These are phyloP conservation scores for Varanus salvator DNA, from an alignment of 2,113 vertebrate genomes.

Conservation along the genomic window DNA sequence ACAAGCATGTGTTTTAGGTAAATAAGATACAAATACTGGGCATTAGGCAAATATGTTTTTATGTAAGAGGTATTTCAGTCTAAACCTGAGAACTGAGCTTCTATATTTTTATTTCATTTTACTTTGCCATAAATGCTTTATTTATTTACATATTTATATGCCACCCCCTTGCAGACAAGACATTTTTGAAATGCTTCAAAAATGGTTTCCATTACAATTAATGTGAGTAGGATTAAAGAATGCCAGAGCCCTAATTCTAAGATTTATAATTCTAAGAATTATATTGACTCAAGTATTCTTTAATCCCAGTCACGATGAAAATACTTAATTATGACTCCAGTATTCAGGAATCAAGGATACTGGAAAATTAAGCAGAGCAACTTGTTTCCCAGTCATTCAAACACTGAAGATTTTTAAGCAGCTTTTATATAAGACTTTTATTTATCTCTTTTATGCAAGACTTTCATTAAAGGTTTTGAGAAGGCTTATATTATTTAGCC, in stretches of 20 bases:
- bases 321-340: background rate
- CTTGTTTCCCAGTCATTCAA: background rate
- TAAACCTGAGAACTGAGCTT: background rate
- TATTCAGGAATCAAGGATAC: too few species aligned
- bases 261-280: too few species aligned
- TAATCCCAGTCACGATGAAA: background rate
- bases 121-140: too few species aligned
- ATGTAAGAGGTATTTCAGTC: background rate
- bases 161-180: too few species aligned
- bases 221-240: too few species aligned
- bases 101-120: background rate
- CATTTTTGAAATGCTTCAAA: too few species aligned
- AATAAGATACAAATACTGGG: background rate
- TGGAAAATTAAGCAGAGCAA: background rate
- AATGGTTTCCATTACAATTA: background rate
- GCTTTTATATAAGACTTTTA: background rate
- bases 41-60: background rate
- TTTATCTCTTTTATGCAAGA: background rate
- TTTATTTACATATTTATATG: too few species aligned
- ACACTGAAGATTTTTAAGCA: background rate
- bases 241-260: too few species aligned
- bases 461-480: background rate
- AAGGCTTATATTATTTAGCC: background rate
- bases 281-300: background rate
- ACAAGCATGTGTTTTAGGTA: background rate